Base-by-base conservation (phyloP, 2,888 invertebrate species). In the Campopleginae sp. region DNA sequence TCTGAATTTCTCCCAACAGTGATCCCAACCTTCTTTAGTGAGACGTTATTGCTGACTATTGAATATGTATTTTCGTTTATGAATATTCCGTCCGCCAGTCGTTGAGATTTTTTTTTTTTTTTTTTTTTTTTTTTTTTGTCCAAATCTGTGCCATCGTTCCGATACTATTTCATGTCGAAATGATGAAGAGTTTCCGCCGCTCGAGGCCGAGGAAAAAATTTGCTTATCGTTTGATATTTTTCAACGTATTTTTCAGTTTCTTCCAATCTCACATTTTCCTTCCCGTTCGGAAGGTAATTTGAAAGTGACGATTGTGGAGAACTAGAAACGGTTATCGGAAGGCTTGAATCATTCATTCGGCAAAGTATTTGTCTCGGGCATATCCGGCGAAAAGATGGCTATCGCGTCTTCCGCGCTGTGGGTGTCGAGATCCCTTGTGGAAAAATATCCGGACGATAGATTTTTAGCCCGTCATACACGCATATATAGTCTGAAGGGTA, bases 391-490 rank as follows among this genome's bases (percentile, higher is more conserved):
- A 19, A 38, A 19, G 23, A 38, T 14, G 31, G 46, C 68, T 66
- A 72, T 48, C 58, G 58, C 19, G 8, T 58, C 38, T 31, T 38
- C 19, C 51, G 38, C 19, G 38, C 19, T 27, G n/a, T 23, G 27
- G 46, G 17, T 51, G 51, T 51, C 27, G 48, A 27, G 80, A 80
- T 74, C 80, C 81, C 61, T 78, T 65, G 77, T 54, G 71, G 78
- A 78, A 72, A 78, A 77, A 71, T 71, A 65, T 77, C 71, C 82
- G 82, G 38, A 65, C 77, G 77, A 78, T 82, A 77, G 70, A 82
- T 76, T 76, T 76, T 68, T 65, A 80, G 44, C 65, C 72, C 44
- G 65, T 65, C 31, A 54, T 42, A 58, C 27, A 27, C 27, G 58
- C 58, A 27, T 65, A 65, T 33, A 27, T n/a, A 46, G 46, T 27